A percentile compares a stretch with the other conserved stretches of the same genome.
Evolutionary conservation across 2,888 invertebrate species (phyloP).

Genomic region (Priapulus caudatus): DNA sequence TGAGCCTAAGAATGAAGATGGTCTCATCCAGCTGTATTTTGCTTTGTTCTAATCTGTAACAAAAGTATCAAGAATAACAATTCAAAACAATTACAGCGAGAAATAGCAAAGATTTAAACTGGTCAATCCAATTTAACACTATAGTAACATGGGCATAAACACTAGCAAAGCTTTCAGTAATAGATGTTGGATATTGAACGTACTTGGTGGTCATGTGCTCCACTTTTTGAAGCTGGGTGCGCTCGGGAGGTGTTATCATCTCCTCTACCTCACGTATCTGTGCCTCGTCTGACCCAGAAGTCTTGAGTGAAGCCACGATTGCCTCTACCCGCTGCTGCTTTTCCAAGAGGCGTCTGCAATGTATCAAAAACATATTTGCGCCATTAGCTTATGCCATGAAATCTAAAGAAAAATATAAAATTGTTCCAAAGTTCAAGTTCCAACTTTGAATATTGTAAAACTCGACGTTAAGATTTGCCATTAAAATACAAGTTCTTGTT

Average conservation of each 20-base stretch:
- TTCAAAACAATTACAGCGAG: background rate
- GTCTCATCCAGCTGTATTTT: constrained; percentile 70
- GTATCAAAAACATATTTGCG: no score
- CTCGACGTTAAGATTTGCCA: no score
- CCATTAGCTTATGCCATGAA: no score
- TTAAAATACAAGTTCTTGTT: no score
- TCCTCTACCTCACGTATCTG: constrained; percentile 73
- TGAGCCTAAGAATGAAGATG: constrained; percentile 54
- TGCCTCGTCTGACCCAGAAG: constrained; percentile 61
- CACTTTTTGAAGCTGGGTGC: constrained; percentile 58
- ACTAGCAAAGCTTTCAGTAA: constrained; percentile 1
- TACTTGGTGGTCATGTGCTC: constrained; percentile 58
- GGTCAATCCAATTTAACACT: no score
- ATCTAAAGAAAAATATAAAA: no score
- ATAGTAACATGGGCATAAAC: no score
- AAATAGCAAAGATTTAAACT: background rate
- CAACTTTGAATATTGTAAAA: no score
- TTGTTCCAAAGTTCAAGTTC: no score
- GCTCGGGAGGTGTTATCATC: constrained; percentile 73
- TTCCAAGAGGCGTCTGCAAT: constrained; percentile 66
- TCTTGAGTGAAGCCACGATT: constrained; percentile 62
- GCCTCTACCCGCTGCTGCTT: constrained; percentile 74
- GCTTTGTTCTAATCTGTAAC: constrained; percentile 51
- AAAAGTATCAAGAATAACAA: background rate
- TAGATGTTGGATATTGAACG: background rate